Percentiles rank a stretch among this genome's conserved stretches.
Conservation (phyloP, 2,797 vertebrate species). For the Megaceryle alcyon region DNA sequence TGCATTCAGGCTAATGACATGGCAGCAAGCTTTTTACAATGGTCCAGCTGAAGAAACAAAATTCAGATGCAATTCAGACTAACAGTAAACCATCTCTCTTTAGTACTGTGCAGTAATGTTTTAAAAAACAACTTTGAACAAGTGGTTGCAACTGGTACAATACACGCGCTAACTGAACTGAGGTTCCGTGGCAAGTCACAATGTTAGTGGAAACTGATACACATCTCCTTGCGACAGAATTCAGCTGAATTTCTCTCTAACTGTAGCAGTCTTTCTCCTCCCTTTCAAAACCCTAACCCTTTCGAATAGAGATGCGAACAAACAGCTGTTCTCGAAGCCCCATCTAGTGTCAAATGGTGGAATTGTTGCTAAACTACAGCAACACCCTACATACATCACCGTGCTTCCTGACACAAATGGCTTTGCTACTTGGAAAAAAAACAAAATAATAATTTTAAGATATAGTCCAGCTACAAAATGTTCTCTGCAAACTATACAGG, state of each 20-base stretch:
- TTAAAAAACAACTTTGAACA: neutral
- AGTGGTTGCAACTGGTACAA: neutral
- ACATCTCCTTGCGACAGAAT: neutral
- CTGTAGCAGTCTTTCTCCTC: neutral
- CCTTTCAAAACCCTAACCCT: neutral
- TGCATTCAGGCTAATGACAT: neutral
- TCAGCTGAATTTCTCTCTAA: neutral
- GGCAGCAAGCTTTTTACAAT: neutral
- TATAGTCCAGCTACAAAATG: neutral
- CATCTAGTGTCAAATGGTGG: constrained; percentile 58
- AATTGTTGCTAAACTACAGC: neutral
- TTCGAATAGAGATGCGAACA: fast-evolving
- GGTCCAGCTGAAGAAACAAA: neutral
- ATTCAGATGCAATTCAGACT: neutral
- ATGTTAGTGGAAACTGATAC: neutral
- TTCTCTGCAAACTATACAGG: neutral
- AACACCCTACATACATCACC: neutral
- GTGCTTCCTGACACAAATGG: fast-evolving
- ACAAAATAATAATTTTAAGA: neutral
- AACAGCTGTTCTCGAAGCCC: constrained; percentile 23
- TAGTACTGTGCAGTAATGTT: neutral
- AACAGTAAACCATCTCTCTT: neutral
- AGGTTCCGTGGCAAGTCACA: neutral
- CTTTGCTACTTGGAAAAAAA: neutral
- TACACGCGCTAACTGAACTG: neutral